Percentiles rank a stretch among this genome's conserved stretches.
phyloP scores from a whole-genome alignment of 2,113 vertebrate species.

The Acanthochromis polyacanthus region DNA sequence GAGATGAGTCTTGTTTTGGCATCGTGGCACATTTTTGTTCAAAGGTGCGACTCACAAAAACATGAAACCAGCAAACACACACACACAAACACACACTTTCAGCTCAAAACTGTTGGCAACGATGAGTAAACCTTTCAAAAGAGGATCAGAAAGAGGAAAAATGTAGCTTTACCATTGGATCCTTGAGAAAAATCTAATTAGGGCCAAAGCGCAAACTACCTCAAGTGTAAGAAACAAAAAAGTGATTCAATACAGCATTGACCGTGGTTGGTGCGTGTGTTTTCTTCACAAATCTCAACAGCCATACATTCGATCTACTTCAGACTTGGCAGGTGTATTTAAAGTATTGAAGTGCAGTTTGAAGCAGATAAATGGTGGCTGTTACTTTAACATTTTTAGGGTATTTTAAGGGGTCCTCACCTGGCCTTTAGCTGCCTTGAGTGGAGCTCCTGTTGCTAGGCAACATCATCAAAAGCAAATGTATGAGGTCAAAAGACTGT shows the following conservation, averaged over 20 bases:
- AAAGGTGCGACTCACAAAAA: constrained; percentile 16
- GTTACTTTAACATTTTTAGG: too few relatives aligned
- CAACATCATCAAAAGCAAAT: too few relatives aligned
- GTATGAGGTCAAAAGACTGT: too few relatives aligned
- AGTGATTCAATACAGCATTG: not conserved
- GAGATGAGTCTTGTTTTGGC: constrained; percentile 24
- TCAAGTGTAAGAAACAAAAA: constrained; percentile 13
- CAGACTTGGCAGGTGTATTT: too few relatives aligned
- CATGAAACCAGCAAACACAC: not conserved
- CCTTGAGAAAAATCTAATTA: constrained; percentile 22
- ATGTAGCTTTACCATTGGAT: not conserved
- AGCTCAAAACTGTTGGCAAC: constrained; percentile 2
- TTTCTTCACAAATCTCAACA: too few relatives aligned
- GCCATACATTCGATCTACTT: too few relatives aligned
- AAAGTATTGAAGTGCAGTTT: too few relatives aligned
- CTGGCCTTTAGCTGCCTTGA: too few relatives aligned
- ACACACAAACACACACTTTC: not conserved
- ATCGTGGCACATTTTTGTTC: constrained; percentile 28
- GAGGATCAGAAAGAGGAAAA: not conserved
- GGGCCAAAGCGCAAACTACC: not conserved
- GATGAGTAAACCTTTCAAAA: constrained; percentile 4
- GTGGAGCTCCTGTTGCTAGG: too few relatives aligned
- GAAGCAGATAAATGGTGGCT: too few relatives aligned
- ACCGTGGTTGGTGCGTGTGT: not conserved
- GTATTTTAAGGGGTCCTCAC: too few relatives aligned